Percentiles rank a stretch among this genome's conserved stretches.
These are phyloP conservation scores for Lepus townsendii DNA, from an alignment of 2,797 vertebrate genomes.

Conservation along the genomic window DNA sequence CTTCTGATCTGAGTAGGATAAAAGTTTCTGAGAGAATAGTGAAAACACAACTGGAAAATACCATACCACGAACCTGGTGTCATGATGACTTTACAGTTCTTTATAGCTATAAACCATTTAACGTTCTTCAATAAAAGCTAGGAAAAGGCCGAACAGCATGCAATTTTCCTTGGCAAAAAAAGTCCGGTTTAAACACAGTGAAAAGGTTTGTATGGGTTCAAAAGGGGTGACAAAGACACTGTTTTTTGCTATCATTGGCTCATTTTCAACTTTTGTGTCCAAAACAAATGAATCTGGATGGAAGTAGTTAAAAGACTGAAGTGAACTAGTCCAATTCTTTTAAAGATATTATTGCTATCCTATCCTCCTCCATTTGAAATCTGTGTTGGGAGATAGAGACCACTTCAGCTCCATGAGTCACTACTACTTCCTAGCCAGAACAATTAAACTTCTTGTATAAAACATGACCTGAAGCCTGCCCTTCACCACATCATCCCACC, in stretches of 20 bases:
- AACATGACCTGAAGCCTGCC: slow-evolving; percentile 90
- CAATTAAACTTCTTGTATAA: slow-evolving; percentile 92
- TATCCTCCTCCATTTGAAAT: slow-evolving; percentile 89
- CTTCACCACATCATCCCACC: slow-evolving; percentile 90
- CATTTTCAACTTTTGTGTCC: slow-evolving; percentile 86
- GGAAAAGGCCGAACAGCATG: slow-evolving; percentile 83
- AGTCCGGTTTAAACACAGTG: slow-evolving; percentile 83
- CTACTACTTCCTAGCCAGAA: slow-evolving; percentile 90
- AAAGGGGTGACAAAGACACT: slow-evolving; percentile 88
- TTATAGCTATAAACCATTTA: slow-evolving; percentile 84
- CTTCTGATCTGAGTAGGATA: slow-evolving; percentile 22
- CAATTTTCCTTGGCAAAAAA: slow-evolving; percentile 87
- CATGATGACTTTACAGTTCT: slow-evolving; percentile 81
- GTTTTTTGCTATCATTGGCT: slow-evolving; percentile 90
- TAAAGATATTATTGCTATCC: slow-evolving; percentile 86
- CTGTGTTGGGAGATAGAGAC: slow-evolving; percentile 90
- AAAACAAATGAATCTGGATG: slow-evolving; percentile 91
- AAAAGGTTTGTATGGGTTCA: slow-evolving; percentile 86
- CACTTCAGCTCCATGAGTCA: slow-evolving; percentile 91
- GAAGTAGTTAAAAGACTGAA: slow-evolving; percentile 91
- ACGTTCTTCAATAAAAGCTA: slow-evolving; percentile 85
- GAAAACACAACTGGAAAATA: slow-evolving; percentile 79
- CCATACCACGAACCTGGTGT: slow-evolving; percentile 64
- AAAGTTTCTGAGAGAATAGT: slow-evolving; percentile 72
- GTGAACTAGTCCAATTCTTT: slow-evolving; percentile 86